A percentile compares a stretch with the other conserved stretches of the same genome.
Evolutionary conservation across 2,888 invertebrate genomes (phyloP).

Genomic region (Andricus curvator): DNA sequence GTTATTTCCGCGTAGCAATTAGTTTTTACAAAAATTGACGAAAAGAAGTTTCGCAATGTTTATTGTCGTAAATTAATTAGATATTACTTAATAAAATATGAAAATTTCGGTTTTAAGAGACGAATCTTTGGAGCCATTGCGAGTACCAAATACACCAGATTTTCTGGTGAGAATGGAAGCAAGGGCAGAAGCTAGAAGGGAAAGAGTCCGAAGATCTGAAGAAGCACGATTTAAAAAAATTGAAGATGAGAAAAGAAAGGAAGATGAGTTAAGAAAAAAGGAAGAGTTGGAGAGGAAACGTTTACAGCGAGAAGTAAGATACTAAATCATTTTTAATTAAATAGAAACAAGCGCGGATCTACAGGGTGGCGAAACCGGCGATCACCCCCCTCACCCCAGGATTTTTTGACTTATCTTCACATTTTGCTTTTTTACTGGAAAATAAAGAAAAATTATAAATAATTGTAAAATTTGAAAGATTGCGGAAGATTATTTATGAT

Average conservation of each 20-base stretch:
- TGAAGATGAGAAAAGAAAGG: slow-evolving; percentile 77
- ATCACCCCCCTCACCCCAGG: no score
- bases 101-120: slow-evolving; percentile 75
- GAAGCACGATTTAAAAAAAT: slow-evolving; percentile 70
- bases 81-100: slow-evolving; percentile 60
- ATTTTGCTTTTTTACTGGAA: no score
- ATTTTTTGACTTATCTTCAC: no score
- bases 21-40: no score
- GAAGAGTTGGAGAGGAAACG: slow-evolving; percentile 76
- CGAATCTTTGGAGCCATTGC: slow-evolving; percentile 57
- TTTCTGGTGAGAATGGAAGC: slow-evolving; percentile 87
- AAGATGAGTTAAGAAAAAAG: slow-evolving; percentile 73
- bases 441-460: no score
- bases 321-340: slow-evolving; percentile 10
- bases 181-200: slow-evolving; percentile 83
- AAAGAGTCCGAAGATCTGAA: slow-evolving; percentile 75
- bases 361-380: no score
- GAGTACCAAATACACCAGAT: slow-evolving; percentile 79
- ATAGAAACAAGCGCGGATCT: no score
- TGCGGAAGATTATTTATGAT: no score
- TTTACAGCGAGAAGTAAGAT: slow-evolving; percentile 74
- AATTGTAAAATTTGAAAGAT: no score
- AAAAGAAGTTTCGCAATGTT: no score
- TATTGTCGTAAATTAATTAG: neutral
- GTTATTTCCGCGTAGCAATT: no score